phyloP scores from a whole-genome alignment of 1,140 invertebrate species.

The Acromyrmex charruanus region DNA sequence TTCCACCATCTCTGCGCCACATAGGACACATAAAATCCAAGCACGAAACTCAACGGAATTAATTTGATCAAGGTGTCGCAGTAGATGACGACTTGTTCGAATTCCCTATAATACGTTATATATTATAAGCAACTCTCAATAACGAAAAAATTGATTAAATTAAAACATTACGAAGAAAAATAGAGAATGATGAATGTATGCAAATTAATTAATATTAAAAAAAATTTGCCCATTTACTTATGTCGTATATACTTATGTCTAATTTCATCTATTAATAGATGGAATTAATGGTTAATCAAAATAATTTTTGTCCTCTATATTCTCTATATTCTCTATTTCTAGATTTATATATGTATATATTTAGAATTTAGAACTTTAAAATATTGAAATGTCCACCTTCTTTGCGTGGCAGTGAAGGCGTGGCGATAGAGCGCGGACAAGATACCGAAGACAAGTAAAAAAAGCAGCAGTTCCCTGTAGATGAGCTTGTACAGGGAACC shows the following conservation, averaged over 20 bases:
- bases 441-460: slow-evolving; percentile 87
- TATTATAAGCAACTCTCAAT: background rate
- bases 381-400: slow-evolving; percentile 83
- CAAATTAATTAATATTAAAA: background rate
- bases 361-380: background rate
- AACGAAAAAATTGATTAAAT: slow-evolving; percentile 10
- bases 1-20: slow-evolving; percentile 92
- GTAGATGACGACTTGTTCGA: slow-evolving; percentile 89
- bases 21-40: slow-evolving; percentile 92
- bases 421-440: slow-evolving; percentile 90
- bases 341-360: background rate
- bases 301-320: background rate
- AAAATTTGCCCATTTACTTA: background rate
- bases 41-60: slow-evolving; percentile 91
- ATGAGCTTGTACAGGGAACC: slow-evolving; percentile 93
- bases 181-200: background rate
- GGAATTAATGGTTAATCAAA: background rate
- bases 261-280: background rate
- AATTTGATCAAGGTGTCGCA: slow-evolving; percentile 89
- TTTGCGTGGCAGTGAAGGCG: slow-evolving; percentile 87
- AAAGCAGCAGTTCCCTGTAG: slow-evolving; percentile 90
- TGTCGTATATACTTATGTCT: background rate
- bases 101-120: slow-evolving; percentile 84
- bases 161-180: slow-evolving; percentile 40
- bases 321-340: background rate